phyloP scores from a whole-genome alignment of 2,888 invertebrate genomes.

The Scelioninae gen. 1 region DNA sequence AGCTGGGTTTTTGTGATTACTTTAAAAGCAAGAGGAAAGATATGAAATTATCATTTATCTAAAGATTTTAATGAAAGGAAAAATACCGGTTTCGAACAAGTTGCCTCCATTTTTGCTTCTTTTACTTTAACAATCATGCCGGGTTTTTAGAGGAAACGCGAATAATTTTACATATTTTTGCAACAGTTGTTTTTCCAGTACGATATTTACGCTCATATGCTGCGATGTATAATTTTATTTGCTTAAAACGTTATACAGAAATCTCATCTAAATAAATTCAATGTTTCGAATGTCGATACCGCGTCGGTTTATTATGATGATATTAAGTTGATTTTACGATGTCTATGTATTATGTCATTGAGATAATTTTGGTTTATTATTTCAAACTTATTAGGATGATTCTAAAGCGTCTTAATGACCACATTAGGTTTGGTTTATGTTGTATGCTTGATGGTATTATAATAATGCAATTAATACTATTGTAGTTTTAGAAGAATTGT shows the following conservation, averaged over 20 bases:
- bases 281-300: slow-evolving; percentile 50
- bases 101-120: slow-evolving; percentile 32
- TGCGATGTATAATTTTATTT: slow-evolving; percentile 36
- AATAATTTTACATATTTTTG: slow-evolving; percentile 58
- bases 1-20: slow-evolving; percentile 65
- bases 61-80: slow-evolving; percentile 60
- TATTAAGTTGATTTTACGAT: slow-evolving; percentile 63
- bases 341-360: slow-evolving; percentile 64
- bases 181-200: slow-evolving; percentile 23
- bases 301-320: slow-evolving; percentile 55
- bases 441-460: not conserved
- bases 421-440: slow-evolving; percentile 55
- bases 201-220: slow-evolving; percentile 36
- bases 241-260: slow-evolving; percentile 27
- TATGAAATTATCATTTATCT: slow-evolving; percentile 61
- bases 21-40: slow-evolving; percentile 63
- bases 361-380: slow-evolving; percentile 67
- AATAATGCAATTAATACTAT: slow-evolving; percentile 26
- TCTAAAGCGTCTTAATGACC: slow-evolving; percentile 56
- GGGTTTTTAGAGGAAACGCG: slow-evolving; percentile 13
- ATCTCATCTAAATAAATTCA: slow-evolving; percentile 54
- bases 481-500: not conserved
- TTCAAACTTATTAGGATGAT: slow-evolving; percentile 64
- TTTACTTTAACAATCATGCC: slow-evolving; percentile 31
- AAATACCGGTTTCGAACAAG: slow-evolving; percentile 45